Percentiles rank a stretch among this genome's conserved stretches.
phyloP scores from a whole-genome alignment of 2,797 vertebrate genomes.

The Corythornis leucogaster region DNA sequence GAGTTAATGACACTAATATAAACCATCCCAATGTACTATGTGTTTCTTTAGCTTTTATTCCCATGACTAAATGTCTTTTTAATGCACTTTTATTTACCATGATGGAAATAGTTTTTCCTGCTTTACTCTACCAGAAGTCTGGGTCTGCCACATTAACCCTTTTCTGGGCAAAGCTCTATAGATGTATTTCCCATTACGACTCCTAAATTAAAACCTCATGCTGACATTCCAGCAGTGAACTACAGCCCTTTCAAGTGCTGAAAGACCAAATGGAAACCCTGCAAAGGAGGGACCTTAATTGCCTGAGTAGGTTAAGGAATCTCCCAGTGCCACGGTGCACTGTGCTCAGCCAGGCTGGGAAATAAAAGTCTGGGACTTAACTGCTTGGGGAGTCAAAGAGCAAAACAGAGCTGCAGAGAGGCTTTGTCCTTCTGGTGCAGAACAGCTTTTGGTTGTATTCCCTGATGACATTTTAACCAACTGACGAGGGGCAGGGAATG shows the following conservation, averaged over 20 bases:
- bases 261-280: neutral
- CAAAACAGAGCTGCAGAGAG: neutral
- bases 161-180: neutral
- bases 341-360: neutral
- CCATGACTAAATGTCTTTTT: conserved; percentile 78
- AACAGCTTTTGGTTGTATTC: neutral
- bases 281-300: neutral
- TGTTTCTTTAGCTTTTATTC: conserved; percentile 78
- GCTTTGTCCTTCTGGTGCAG: neutral
- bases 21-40: conserved; percentile 73
- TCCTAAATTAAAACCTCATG: conserved; percentile 37
- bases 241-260: conserved; percentile 22
- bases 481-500: neutral
- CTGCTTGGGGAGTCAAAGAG: neutral
- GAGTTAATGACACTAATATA: conserved; percentile 78
- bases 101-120: conserved; percentile 66
- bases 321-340: neutral
- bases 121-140: conserved; percentile 42
- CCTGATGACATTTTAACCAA: neutral
- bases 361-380: neutral
- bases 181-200: neutral
- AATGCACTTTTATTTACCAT: conserved; percentile 72
- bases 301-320: neutral
- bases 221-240: conserved; percentile 44
- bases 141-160: conserved; percentile 57